These are phyloP conservation scores for Celastrina argiolus DNA, from an alignment of 2,888 invertebrate genomes.

Conservation along the genomic window DNA sequence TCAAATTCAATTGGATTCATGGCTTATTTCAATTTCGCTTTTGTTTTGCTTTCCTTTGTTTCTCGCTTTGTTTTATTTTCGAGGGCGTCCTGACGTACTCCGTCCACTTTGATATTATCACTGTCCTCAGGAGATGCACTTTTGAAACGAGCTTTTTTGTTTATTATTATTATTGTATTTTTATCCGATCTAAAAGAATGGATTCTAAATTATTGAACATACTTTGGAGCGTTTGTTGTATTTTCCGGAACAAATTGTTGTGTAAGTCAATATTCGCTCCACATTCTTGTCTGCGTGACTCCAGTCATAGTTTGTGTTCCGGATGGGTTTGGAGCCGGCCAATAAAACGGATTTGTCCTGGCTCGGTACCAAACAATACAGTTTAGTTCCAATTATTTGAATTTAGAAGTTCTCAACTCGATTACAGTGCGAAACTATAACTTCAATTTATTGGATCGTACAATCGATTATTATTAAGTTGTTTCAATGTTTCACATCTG, in stretches of 20 bases:
- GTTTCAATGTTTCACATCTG: no score
- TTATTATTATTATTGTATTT: not conserved
- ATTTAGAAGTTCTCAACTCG: not conserved
- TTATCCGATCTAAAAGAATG: not conserved
- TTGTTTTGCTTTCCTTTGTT: slow-evolving; percentile 6
- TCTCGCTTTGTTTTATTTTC: not conserved
- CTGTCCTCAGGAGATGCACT: not conserved
- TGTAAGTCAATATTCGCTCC: not conserved
- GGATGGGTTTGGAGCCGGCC: not conserved
- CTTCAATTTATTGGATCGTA: not conserved
- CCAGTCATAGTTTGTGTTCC: not conserved
- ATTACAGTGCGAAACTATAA: not conserved
- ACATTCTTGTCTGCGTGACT: slow-evolving; percentile 2
- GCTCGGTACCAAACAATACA: not conserved
- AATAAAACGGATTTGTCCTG: not conserved
- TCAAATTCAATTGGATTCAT: slow-evolving; percentile 14
- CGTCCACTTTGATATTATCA: not conserved
- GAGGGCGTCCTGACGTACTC: not conserved
- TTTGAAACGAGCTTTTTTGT: not conserved
- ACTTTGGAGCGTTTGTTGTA: not conserved
- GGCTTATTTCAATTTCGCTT: slow-evolving; percentile 4
- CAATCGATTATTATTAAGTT: not conserved
- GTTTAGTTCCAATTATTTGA: slow-evolving; percentile 1
- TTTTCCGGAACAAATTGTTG: not conserved
- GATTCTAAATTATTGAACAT: not conserved